Base-by-base conservation (phyloP, 2,113 vertebrate genomes). In the Labrus mixtus region DNA sequence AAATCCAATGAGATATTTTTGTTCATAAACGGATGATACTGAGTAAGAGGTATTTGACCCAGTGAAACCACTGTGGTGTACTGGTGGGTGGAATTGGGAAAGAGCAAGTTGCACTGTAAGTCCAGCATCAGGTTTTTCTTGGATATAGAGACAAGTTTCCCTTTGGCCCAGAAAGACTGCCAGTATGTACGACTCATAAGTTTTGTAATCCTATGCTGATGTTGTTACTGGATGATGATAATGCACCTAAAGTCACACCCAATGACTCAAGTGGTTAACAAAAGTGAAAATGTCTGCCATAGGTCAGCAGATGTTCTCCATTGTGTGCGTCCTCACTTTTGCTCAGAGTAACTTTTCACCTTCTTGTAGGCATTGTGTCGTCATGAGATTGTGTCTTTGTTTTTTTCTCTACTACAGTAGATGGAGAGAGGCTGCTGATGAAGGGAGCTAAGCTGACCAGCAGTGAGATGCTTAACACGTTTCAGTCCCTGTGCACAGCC, bases 391-490 rank as follows among this genome's bases (percentile, higher is more conserved):
- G 37, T 72, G 57, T 67, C 22, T 51, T 36, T 86, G 48, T 88
- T 7, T 80, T 84, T 6, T 6, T 36, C 36, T 59, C 33, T 25
- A 0, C 60, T 73, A 8, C 83, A 98, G 97, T 77, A 46, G 96
- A 98, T 53, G 96, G 97, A 86, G 96, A 97, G 9, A 91, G 68
- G 88, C 67, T 98, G 80, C 61, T 97, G 84, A 95, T 97, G 94
- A 97, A 97, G 77, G 95, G 95, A 71, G 93, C 93, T 59, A 92
- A 94, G 25, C 25, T 98, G 85, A 95, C 94, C 0, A 69, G 87
- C 64, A 1, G 36, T 1, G 96, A 98, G 89, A 96, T 98, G 96
- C 73, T 97, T 61, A 76, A 71, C 4, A 94, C 95, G 0, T 87
- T 98, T 68, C 89, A 90, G 50, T 88, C 93, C 15, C 87, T 89